Evolutionary conservation across 2,797 vertebrate genomes (phyloP).

Genomic region (Brachyrhaphis roseni): DNA sequence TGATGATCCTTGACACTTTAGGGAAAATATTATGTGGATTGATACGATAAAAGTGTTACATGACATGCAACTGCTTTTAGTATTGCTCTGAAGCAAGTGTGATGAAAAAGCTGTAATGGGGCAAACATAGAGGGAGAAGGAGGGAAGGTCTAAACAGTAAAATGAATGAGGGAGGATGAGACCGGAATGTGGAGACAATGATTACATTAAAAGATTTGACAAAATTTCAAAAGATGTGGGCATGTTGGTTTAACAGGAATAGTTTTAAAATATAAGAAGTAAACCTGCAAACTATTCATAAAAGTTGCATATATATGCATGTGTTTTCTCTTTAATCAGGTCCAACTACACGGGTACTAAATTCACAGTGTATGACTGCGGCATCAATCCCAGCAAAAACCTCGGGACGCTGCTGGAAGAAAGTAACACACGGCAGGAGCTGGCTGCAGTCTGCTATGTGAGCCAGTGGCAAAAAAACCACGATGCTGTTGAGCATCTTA

Average conservation of each 20-base stretch:
- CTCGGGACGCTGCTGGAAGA: slow-evolving; percentile 86
- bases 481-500: neutral
- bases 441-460: slow-evolving; percentile 95
- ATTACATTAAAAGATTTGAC: neutral
- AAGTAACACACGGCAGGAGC: slow-evolving; percentile 88
- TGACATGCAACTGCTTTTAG: neutral
- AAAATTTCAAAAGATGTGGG: neutral
- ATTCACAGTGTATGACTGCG: slow-evolving; percentile 95
- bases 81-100: neutral
- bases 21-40: too few species aligned
- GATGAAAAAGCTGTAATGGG: neutral
- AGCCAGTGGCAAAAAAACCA: slow-evolving; percentile 61
- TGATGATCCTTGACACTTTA: too few species aligned
- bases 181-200: neutral
- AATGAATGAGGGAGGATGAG: neutral
- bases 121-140: neutral
- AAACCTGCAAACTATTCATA: neutral
- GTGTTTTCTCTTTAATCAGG: slow-evolving; percentile 67
- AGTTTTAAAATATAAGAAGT: neutral
- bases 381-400: slow-evolving; percentile 90
- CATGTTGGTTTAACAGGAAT: neutral
- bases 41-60: too few species aligned
- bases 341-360: slow-evolving; percentile 98
- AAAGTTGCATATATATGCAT: neutral
- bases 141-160: neutral